Evolutionary conservation across 2,113 vertebrate genomes (phyloP), one percentile per base, ranked within the genome.

Genomic region (Trogon surrucura): DNA sequence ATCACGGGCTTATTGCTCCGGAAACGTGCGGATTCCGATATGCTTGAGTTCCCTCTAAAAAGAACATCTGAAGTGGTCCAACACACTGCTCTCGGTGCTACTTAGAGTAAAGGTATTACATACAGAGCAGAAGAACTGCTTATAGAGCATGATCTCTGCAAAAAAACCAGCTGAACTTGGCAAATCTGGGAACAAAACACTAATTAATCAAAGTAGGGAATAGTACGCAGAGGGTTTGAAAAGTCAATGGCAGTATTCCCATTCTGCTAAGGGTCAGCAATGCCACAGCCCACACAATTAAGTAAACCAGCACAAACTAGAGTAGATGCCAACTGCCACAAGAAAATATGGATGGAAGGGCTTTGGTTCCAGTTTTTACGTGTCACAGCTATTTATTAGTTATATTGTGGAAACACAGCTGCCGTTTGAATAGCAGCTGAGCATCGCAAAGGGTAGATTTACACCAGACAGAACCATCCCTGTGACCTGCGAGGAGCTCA

Each of bases 151-250:
- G 0, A 61, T 32, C 61, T 91, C 78, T 79, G 86, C 13, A 62
- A 62, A 78, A 30, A 7, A 15, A 27, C 3, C 36, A 88, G 94
- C 80, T 88, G 91, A 87, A 95, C 66, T 80, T 56, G 81, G 69
- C 73, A 70, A 89, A 91, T 61, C 50, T 26, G 45, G 62, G 93
- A 95, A 89, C 91, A 89, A 91, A 95, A 60, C 73, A 34, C 53
- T 94, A 77, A 95, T 95, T 96, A 94, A 94, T 96, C 94, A 82
- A 82, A 88, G 84, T 0, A 62, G 58, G 58, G 73, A 73, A 57
- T 0, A 29, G 81, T 9, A 75, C 84, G 58, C 16, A 1, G 29
- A 36, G 83, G 80, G 38, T 16, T 38, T 19, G 6, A 36, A 29
- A 44, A 53, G 85, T 22, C 88, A n/a, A 11, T 2, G 36, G 90